These are phyloP conservation scores for Achroia grisella DNA, from an alignment of 1,140 invertebrate species.

Conservation along the genomic window DNA sequence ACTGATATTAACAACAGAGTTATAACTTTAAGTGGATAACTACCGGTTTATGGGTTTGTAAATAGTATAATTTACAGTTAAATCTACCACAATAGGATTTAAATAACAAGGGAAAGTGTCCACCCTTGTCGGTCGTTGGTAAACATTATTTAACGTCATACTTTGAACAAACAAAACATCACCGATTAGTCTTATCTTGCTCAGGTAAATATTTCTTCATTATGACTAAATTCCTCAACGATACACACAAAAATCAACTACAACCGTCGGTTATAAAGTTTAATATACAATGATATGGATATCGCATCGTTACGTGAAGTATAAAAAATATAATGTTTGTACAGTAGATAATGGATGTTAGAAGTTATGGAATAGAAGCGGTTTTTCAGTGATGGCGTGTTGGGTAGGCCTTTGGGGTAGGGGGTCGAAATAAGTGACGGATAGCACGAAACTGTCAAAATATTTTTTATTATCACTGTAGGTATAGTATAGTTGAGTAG, in stretches of 20 bases:
- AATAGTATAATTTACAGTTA: slow-evolving; percentile 1
- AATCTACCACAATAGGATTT: neutral
- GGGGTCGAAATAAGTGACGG: slow-evolving; percentile 25
- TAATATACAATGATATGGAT: too few species aligned
- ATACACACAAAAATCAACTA: slow-evolving; percentile 6
- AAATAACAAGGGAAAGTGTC: slow-evolving; percentile 22
- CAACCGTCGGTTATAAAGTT: neutral
- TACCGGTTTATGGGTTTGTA: too few species aligned
- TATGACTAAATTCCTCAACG: slow-evolving; percentile 47
- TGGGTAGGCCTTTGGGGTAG: slow-evolving; percentile 1
- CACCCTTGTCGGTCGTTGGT: slow-evolving; percentile 8
- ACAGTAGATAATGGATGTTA: neutral
- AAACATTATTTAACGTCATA: slow-evolving; percentile 41
- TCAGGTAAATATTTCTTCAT: slow-evolving; percentile 54
- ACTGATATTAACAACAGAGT: too few species aligned
- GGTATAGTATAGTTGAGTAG: too few species aligned
- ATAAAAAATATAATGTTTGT: too few species aligned
- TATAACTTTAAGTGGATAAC: too few species aligned
- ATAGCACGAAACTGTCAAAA: slow-evolving; percentile 27
- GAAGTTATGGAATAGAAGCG: neutral
- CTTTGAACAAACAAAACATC: slow-evolving; percentile 50
- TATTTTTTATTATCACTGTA: slow-evolving; percentile 4
- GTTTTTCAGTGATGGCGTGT: neutral
- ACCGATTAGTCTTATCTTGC: slow-evolving; percentile 60
- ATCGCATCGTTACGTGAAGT: too few species aligned